A percentile compares a stretch with the other conserved stretches of the same genome.
Evolutionary conservation across 1,140 invertebrate genomes (phyloP).

Genomic region (Oedothorax gibbosus): DNA sequence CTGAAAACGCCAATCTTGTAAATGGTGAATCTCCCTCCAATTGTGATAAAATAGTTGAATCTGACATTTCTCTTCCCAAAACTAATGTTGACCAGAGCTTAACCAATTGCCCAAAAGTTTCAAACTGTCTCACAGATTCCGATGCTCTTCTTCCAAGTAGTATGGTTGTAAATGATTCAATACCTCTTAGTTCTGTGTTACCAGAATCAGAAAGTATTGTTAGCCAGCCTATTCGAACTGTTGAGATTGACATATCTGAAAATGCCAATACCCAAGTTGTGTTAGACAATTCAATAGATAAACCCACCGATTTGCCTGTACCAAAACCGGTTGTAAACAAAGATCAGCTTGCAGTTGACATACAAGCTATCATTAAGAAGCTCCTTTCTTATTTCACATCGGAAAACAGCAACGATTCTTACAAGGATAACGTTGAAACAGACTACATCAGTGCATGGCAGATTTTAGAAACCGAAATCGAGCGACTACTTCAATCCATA

Average conservation of each 20-base stretch:
- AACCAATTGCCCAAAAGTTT: not conserved
- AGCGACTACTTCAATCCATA: conserved; percentile 58
- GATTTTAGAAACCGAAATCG: conserved; percentile 62
- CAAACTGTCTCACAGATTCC: not conserved
- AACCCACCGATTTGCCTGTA: not conserved
- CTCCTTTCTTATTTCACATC: conserved; percentile 58
- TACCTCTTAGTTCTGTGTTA: no score
- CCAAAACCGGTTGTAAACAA: conserved; percentile 32
- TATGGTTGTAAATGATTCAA: not conserved
- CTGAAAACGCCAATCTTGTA: conserved; percentile 2
- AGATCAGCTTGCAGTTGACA: conserved; percentile 58
- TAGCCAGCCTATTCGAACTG: not conserved
- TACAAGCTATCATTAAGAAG: conserved; percentile 60
- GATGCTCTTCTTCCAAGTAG: no score
- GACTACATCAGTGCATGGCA: conserved; percentile 44
- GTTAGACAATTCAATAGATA: not conserved
- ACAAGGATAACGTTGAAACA: conserved; percentile 41
- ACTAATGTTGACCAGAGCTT: not conserved
- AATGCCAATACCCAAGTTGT: not conserved
- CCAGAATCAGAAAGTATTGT: not conserved
- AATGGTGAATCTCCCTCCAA: not conserved
- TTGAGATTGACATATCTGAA: not conserved
- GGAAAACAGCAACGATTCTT: conserved; percentile 28
- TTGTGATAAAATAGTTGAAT: conserved; percentile 10
- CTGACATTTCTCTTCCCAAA: not conserved